Evolutionary conservation across 1,140 invertebrate genomes (phyloP), one percentile per base, ranked within the genome.

Genomic region (Meloidogyne chitwoodi): DNA sequence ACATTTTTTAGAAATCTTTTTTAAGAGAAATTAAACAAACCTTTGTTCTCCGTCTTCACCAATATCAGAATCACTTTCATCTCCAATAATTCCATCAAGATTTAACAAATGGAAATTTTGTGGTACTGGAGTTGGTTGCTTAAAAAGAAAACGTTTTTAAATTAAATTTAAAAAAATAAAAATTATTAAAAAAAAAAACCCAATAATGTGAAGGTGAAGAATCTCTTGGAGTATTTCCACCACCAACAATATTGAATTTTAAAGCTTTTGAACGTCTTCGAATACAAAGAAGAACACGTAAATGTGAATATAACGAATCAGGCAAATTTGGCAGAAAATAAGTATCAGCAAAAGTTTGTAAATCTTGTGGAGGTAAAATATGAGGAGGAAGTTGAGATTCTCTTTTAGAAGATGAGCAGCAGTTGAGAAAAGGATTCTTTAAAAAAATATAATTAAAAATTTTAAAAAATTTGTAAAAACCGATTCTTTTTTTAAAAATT

Each of bases 81-180:
- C 27, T 0, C 31, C 41, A 63, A 38, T 64, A 61, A 61, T 61
- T 63, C 48, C 71, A 61, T 73, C 71, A 29, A 65, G 38, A 61
- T 73, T 61, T n/a, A 73, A 64, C 22, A 73, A 63, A 63, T 73
- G 71, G 24, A 73, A 73, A 38, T 73, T 61, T 64, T 63, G 64
- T 11, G 71, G 71, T 29, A 34, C 56, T 61, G 56, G 71, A 61
- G 71, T 19, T 34, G 56, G n/a, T 24, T 73, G 41, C 71, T 73
- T 34, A 69, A 29, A n/a, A n/a, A n/a, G n/a, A n/a, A n/a, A 48
- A 69, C 31, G 10, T 22, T 41, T 38, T 11, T 29, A 68, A 19
- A 16, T 34, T 2, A 41, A 16, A 24, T 68, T 16, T n/a, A 19
- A 10, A 38, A 26, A 38, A n/a, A n/a, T n/a, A n/a, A n/a, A 27